These are phyloP conservation scores for Eupeodes corollae DNA, from an alignment of 1,140 invertebrate genomes.

Conservation along the genomic window DNA sequence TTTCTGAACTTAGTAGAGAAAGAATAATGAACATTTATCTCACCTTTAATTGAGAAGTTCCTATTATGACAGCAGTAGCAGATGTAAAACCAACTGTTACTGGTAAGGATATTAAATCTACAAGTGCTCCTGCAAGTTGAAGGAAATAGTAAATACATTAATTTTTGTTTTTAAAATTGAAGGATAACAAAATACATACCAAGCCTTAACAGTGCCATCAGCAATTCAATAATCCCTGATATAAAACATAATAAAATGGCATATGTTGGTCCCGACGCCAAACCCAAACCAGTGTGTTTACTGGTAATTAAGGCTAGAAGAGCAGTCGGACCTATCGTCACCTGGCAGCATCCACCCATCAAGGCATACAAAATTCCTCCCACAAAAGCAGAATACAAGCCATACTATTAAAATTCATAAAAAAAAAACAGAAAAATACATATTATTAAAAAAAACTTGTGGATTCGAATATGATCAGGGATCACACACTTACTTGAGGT, in stretches of 20 bases:
- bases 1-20: not conserved
- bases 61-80: conserved; percentile 83
- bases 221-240: conserved; percentile 66
- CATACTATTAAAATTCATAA: conserved; percentile 50
- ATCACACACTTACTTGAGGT: conserved; percentile 52
- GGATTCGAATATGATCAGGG: not conserved
- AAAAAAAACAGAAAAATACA: not conserved
- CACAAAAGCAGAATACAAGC: conserved; percentile 84
- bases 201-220: conserved; percentile 74
- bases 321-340: conserved; percentile 79
- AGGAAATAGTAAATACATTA: conserved; percentile 10
- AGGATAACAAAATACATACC: conserved; percentile 38
- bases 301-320: conserved; percentile 72
- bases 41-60: conserved; percentile 72
- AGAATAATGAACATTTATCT: conserved; percentile 1
- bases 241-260: conserved; percentile 76
- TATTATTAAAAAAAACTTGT: not conserved
- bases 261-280: conserved; percentile 48
- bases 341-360: conserved; percentile 82
- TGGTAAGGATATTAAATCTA: conserved; percentile 85
- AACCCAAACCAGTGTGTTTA: conserved; percentile 41
- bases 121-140: conserved; percentile 64
- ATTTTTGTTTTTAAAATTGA: not conserved
- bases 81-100: conserved; percentile 89
- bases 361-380: conserved; percentile 84